Evolutionary conservation across 2,113 vertebrate species (phyloP).

Genomic region (Aptenodytes patagonicus): DNA sequence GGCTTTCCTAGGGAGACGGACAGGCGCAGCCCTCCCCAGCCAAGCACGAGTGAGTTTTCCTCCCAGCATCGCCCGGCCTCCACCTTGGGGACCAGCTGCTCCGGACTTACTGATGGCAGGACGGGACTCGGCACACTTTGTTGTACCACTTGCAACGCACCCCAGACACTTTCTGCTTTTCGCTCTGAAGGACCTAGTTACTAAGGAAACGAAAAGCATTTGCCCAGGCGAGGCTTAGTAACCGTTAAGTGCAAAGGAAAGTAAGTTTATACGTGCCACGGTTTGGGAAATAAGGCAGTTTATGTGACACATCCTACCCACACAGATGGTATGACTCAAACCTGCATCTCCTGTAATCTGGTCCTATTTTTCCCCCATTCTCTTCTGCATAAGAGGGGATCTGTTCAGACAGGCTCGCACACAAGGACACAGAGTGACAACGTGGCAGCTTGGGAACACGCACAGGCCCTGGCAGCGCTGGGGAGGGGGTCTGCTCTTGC

Average conservation of each 20-base stretch:
- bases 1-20: not conserved
- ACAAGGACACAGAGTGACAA: not conserved
- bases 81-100: not conserved
- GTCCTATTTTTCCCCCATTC: not conserved
- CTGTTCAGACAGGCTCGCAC: not conserved
- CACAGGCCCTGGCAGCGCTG: accelerated
- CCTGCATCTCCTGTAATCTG: not conserved
- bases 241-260: not conserved
- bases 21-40: not conserved
- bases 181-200: not conserved
- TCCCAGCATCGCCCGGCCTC: not conserved
- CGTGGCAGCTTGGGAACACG: accelerated
- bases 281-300: not conserved
- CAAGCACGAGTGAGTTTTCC: not conserved
- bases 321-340: not conserved
- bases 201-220: not conserved
- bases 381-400: not conserved
- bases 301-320: not conserved
- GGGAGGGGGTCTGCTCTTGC: not conserved
- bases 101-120: accelerated
- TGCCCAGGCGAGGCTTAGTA: not conserved
- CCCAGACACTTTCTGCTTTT: not conserved
- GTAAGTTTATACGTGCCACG: not conserved
- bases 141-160: too few relatives aligned
- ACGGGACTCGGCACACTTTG: accelerated